Base-by-base conservation (phyloP, 2,888 invertebrate genomes). In the Podotricha telesiphe region DNA sequence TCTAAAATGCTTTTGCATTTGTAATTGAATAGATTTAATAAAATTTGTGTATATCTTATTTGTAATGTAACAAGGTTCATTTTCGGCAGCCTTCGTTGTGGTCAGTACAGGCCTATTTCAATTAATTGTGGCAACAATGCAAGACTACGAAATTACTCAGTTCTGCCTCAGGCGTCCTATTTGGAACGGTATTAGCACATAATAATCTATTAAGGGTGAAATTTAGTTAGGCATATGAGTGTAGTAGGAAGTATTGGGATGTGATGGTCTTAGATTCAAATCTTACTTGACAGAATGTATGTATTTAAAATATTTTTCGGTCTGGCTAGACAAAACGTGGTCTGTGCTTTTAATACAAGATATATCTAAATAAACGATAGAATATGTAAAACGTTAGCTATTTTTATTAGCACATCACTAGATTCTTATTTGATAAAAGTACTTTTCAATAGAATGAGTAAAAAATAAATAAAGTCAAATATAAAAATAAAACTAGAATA, bases 121-220 rank as follows among this genome's bases (percentile, higher is more conserved):
- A 68, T 68, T 65, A 65, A 68, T 65, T 58, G 50, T 20, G 56
- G 63, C 50, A 58, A 68, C 68, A 68, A 68, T 65, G 64, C 58
- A 64, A 58, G 58, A 59, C 61, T 55, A 68, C 50, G 58, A 68
- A 51, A 68, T 68, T 68, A 59, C 64, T 61, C 53, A 59, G 67
- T 19, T 62, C 64, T 28, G 64, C 68, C 58, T 59, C 40, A 28
- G 58, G 68, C 65, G 64, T 59, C 45, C 64, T 56, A 65, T 68
- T 47, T 68, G 63, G 62, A 47, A 20, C 50, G 59, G 48, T 50
- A 62, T 62, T 62, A 56, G 51, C 50, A 59, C 45, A 34, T 64
- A 59, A 65, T 65, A 64, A 62, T 67, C 62, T 50, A 62, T 62
- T 34, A 19, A 17, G 28, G 11, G 17, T 55, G 34, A 55, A 55